phyloP scores from a whole-genome alignment of 2,888 invertebrate genomes.

The Drosophila nigricruria region DNA sequence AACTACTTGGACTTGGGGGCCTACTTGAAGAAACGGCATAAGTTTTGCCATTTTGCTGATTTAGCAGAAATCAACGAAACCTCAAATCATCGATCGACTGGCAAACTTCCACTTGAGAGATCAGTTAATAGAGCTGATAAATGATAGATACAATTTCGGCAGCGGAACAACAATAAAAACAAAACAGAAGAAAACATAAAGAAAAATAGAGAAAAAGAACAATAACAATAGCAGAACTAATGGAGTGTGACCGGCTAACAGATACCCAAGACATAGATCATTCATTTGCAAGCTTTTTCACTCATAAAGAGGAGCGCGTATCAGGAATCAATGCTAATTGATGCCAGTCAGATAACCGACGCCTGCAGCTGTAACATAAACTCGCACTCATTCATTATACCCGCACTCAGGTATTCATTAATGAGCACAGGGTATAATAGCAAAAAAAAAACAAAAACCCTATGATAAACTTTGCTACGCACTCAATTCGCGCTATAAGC shows the following conservation, averaged over 20 bases:
- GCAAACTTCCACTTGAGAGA: conserved; percentile 66
- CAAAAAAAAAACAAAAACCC: neutral
- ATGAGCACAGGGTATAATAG: conserved; percentile 1
- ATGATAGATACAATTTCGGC: conserved; percentile 73
- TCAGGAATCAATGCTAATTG: neutral
- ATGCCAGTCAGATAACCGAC: neutral
- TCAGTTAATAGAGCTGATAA: conserved; percentile 80
- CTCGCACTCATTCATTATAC: neutral
- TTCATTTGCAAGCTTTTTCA: neutral
- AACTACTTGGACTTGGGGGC: conserved; percentile 44
- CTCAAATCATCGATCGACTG: conserved; percentile 61
- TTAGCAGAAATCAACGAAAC: conserved; percentile 48
- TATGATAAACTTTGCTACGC: conserved; percentile 4
- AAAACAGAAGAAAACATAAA: neutral
- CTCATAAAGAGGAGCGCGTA: neutral
- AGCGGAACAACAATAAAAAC: conserved; percentile 16
- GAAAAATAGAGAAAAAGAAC: conserved; percentile 2
- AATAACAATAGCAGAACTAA: neutral
- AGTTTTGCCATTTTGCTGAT: conserved; percentile 59
- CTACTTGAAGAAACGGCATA: conserved; percentile 46
- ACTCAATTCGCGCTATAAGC: conserved; percentile 46
- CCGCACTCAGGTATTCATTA: too few relatives aligned
- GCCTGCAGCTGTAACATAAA: neutral
- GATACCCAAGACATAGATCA: neutral
- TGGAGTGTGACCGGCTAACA: neutral